phyloP scores from a whole-genome alignment of 2,888 invertebrate species.

The Rhingia campestris region DNA sequence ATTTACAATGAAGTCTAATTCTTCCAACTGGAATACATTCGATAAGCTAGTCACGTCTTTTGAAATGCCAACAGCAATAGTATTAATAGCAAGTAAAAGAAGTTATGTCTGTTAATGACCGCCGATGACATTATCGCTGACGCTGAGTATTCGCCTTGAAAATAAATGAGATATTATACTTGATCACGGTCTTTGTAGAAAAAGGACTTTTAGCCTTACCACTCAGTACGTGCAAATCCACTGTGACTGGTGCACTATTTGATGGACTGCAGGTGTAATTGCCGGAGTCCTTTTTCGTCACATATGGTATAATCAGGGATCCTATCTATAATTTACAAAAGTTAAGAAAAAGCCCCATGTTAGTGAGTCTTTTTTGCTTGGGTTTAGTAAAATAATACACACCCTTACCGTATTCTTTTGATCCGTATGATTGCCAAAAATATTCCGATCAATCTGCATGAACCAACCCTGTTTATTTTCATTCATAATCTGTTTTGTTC shows the following conservation, averaged over 20 bases:
- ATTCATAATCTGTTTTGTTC: conserved; percentile 80
- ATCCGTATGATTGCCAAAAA: conserved; percentile 80
- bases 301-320: conserved; percentile 82
- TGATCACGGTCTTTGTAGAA: conserved; percentile 12
- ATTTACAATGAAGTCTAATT: conserved; percentile 64
- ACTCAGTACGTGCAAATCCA: conserved; percentile 94
- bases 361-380: conserved; percentile 19
- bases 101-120: conserved; percentile 65
- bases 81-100: conserved; percentile 76
- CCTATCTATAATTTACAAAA: conserved; percentile 80
- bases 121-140: conserved; percentile 82
- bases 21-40: conserved; percentile 67
- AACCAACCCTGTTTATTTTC: conserved; percentile 81
- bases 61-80: conserved; percentile 76
- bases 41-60: conserved; percentile 78
- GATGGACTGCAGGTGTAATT: conserved; percentile 98
- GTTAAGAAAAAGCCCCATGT: conserved; percentile 66
- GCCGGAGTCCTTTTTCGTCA: conserved; percentile 83
- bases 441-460: conserved; percentile 81
- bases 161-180: conserved; percentile 13
- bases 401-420: conserved; percentile 81
- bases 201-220: conserved; percentile 85
- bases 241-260: conserved; percentile 94
- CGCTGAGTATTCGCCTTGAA: conserved; percentile 82
- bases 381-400: conserved; percentile 26